Conservation (phyloP, 2,797 vertebrate species). For the Amblyopsis hoosieri region DNA sequence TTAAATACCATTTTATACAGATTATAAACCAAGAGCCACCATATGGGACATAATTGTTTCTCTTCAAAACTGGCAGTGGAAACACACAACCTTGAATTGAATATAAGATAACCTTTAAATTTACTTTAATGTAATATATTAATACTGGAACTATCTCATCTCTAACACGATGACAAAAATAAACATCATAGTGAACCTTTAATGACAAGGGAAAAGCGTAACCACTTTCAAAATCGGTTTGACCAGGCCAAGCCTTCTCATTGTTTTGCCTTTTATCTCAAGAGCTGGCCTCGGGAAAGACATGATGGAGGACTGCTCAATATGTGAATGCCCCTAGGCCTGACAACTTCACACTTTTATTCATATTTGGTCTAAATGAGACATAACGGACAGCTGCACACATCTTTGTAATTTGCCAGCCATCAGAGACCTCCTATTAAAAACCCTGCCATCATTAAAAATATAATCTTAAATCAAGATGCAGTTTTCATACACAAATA, state of each 20-base stretch:
- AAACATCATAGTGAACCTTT: conserved; percentile 59
- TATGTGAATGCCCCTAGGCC: conserved; percentile 68
- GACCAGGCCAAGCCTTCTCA: conserved; percentile 66
- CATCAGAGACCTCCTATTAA: conserved; percentile 36
- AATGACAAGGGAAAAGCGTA: conserved; percentile 59
- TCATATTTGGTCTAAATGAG: conserved; percentile 51
- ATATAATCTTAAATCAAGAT: conserved; percentile 27
- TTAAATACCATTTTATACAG: too few relatives aligned
- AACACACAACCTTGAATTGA: too few relatives aligned
- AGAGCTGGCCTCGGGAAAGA: conserved; percentile 68
- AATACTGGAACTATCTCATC: neutral
- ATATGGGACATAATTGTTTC: too few relatives aligned
- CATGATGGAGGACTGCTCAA: conserved; percentile 68
- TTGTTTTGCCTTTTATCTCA: conserved; percentile 77
- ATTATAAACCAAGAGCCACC: too few relatives aligned
- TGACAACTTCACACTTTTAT: conserved; percentile 69
- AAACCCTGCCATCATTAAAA: conserved; percentile 19
- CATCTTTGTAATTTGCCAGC: conserved; percentile 41
- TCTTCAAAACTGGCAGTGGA: too few relatives aligned
- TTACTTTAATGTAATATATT: neutral
- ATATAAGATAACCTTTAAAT: too few relatives aligned
- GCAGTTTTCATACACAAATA: neutral
- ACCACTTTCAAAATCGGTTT: conserved; percentile 72
- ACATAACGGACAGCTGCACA: conserved; percentile 42
- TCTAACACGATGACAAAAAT: conserved; percentile 46